These are phyloP conservation scores for Nudaria mundana DNA, from an alignment of 2,888 invertebrate species.

Conservation along the genomic window DNA sequence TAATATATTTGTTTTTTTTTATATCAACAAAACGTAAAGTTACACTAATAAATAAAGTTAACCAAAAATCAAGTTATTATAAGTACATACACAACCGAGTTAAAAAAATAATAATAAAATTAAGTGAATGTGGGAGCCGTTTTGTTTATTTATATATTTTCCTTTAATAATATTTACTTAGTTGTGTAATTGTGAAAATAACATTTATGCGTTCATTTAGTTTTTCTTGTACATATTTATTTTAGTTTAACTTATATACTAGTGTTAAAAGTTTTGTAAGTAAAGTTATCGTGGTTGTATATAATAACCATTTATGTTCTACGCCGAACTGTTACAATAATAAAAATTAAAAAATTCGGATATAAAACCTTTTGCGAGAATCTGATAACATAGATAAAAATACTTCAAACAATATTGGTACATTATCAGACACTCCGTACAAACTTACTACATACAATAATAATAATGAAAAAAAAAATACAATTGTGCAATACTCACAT, in stretches of 20 bases:
- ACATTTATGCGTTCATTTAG: constrained; percentile 54
- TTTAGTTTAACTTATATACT: constrained; percentile 53
- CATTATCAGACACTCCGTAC: constrained; percentile 59
- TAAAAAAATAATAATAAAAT: constrained; percentile 57
- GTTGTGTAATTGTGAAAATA: constrained; percentile 70
- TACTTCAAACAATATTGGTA: constrained; percentile 22
- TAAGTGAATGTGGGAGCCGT: constrained; percentile 51
- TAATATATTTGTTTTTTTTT: too few relatives aligned
- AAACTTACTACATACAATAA: constrained; percentile 49
- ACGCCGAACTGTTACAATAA: constrained; percentile 36
- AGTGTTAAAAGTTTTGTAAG: constrained; percentile 61
- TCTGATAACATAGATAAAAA: constrained; percentile 45
- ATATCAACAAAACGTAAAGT: too few relatives aligned
- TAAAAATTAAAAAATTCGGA: constrained; percentile 51
- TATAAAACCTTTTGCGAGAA: constrained; percentile 50
- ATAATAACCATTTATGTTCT: constrained; percentile 31
- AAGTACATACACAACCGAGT: constrained; percentile 82
- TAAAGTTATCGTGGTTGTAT: constrained; percentile 31
- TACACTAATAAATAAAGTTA: constrained; percentile 61
- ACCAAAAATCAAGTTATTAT: constrained; percentile 62
- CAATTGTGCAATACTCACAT: constrained; percentile 78
- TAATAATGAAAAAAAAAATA: constrained; percentile 48
- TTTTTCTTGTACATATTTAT: constrained; percentile 38
- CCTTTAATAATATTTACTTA: constrained; percentile 40
- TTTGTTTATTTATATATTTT: constrained; percentile 33